Evolutionary conservation across 1,140 invertebrate genomes (phyloP).

Genomic region (Steinernema khuongi): DNA sequence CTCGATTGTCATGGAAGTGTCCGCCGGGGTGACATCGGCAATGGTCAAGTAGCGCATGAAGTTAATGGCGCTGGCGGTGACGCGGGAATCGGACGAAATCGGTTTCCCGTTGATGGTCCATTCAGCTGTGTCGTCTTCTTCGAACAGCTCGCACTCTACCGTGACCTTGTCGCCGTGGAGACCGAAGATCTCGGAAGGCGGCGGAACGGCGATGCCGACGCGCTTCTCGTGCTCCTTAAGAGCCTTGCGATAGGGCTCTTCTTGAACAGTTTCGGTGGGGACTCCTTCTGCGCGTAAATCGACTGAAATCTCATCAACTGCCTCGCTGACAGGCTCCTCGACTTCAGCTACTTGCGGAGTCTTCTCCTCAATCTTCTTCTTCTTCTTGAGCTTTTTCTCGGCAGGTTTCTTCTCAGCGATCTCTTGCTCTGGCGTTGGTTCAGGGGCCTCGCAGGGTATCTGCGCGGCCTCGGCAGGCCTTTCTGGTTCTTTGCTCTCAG

Average conservation of each 20-base stretch:
- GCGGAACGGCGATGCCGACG: not conserved
- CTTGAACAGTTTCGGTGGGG: not conserved
- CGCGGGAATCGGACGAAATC: conserved; percentile 34
- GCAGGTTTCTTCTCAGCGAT: not conserved
- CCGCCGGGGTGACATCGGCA: conserved; percentile 39
- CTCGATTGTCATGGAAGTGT: conserved; percentile 33
- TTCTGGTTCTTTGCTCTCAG: not conserved
- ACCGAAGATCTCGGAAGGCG: not conserved
- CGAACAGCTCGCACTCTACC: not conserved
- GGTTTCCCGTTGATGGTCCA: conserved; percentile 45
- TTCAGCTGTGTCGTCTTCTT: conserved; percentile 19
- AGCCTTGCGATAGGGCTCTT: not conserved
- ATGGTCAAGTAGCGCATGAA: conserved; percentile 49
- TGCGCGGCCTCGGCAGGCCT: not conserved
- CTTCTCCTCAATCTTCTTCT: conserved; percentile 11
- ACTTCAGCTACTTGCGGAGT: not conserved
- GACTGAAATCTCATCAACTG: not conserved
- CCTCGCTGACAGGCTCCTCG: not conserved
- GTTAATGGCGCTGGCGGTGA: conserved; percentile 27
- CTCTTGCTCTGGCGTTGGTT: not conserved
- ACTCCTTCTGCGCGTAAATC: not conserved
- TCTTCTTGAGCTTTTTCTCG: conserved; percentile 13
- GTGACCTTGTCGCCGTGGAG: not conserved
- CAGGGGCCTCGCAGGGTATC: not conserved
- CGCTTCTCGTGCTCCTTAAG: conserved; percentile 1